phyloP scores from a whole-genome alignment of 1,140 invertebrate genomes.

The Atta cephalotes region DNA sequence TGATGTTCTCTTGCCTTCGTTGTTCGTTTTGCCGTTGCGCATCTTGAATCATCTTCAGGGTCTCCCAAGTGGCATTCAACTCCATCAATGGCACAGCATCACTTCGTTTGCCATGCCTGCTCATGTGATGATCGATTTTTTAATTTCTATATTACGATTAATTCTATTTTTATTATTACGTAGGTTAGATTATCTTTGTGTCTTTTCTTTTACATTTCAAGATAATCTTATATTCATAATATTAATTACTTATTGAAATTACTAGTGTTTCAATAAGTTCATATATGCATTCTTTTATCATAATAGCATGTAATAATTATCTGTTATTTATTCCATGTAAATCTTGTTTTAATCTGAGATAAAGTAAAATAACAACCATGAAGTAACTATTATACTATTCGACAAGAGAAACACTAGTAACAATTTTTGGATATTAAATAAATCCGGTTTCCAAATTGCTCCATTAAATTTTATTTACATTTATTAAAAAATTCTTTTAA shows the following conservation, averaged over 20 bases:
- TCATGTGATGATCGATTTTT: not conserved
- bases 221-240: not conserved
- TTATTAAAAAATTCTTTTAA: no score
- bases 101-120: conserved; percentile 75
- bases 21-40: conserved; percentile 49
- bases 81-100: conserved; percentile 8
- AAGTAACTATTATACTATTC: not conserved
- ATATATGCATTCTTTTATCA: not conserved
- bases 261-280: not conserved
- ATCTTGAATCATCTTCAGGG: conserved; percentile 62
- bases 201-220: not conserved
- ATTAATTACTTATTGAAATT: not conserved
- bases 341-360: conserved; percentile 4
- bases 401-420: no score
- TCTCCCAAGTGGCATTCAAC: conserved; percentile 49
- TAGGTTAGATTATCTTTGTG: not conserved
- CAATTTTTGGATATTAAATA: no score
- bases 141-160: not conserved
- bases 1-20: conserved; percentile 42
- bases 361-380: not conserved
- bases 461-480: no score
- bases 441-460: no score
- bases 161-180: conserved; percentile 25
- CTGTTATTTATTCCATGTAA: not conserved
- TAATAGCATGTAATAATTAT: conserved; percentile 1